These are phyloP conservation scores for Rhagophthalmus giganteus DNA, from an alignment of 2,888 invertebrate genomes.

Conservation along the genomic window DNA sequence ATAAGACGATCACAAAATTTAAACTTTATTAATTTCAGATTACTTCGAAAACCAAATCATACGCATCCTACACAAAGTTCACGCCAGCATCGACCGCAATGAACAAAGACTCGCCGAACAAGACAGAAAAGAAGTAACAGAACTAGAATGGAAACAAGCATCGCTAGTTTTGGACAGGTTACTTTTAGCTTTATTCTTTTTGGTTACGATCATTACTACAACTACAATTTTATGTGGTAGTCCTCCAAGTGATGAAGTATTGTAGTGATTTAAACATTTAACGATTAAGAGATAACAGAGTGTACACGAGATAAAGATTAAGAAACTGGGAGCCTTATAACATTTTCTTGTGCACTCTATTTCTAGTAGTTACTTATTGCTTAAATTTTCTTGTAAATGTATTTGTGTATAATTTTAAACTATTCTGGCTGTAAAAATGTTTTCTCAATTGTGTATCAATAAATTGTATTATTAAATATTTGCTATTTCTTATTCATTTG, in stretches of 20 bases:
- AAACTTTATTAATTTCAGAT: slow-evolving; percentile 38
- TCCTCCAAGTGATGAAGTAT: slow-evolving; percentile 46
- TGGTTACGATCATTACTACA: slow-evolving; percentile 77
- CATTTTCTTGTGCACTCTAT: background rate
- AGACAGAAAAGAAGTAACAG: slow-evolving; percentile 76
- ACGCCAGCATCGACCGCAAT: slow-evolving; percentile 77
- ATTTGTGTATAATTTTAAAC: background rate
- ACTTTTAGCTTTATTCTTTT: slow-evolving; percentile 73
- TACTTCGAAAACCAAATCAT: slow-evolving; percentile 66
- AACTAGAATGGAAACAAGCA: slow-evolving; percentile 82
- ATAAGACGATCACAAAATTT: too few relatives aligned
- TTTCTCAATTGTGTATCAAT: slow-evolving; percentile 10
- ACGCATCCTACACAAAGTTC: slow-evolving; percentile 69
- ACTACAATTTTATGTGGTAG: slow-evolving; percentile 74
- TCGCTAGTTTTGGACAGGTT: slow-evolving; percentile 83
- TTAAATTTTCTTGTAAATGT: background rate
- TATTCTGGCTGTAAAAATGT: slow-evolving; percentile 13
- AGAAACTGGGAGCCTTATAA: background rate
- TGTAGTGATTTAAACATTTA: slow-evolving; percentile 7
- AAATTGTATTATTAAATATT: slow-evolving; percentile 7
- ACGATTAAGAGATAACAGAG: background rate
- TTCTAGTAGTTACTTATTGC: background rate
- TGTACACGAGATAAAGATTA: background rate
- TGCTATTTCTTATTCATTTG: too few relatives aligned
- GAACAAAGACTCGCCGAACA: slow-evolving; percentile 78